These are phyloP conservation scores for Ptychochromis oligacanthus DNA, from an alignment of 2,113 vertebrate genomes.

Conservation along the genomic window DNA sequence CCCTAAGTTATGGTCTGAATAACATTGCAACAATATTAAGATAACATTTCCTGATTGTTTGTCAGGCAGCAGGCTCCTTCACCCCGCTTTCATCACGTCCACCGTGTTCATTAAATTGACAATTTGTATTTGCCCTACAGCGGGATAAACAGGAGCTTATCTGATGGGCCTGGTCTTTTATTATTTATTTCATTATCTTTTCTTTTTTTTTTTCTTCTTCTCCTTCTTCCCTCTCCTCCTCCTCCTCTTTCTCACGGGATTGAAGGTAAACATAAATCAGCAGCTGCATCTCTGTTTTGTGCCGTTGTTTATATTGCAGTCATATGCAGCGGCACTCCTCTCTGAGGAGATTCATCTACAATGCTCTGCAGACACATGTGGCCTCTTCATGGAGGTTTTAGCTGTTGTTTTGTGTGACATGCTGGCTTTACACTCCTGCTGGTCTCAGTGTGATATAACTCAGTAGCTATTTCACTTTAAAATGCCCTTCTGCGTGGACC, in stretches of 20 bases:
- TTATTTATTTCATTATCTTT: constrained; percentile 81
- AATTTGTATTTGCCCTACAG: constrained; percentile 83
- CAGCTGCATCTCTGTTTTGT: constrained; percentile 71
- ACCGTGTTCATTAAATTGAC: constrained; percentile 85
- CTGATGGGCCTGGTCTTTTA: constrained; percentile 76
- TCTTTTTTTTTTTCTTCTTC: constrained; percentile 1
- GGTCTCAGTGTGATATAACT: constrained; percentile 41
- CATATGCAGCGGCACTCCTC: constrained; percentile 67
- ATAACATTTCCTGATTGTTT: constrained; percentile 90
- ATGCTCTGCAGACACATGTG: constrained; percentile 59
- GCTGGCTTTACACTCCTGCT: constrained; percentile 33
- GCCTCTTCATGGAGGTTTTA: constrained; percentile 69
- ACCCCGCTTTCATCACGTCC: constrained; percentile 80
- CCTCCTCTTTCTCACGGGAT: constrained; percentile 68
- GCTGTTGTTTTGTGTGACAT: constrained; percentile 53
- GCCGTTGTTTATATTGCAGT: constrained; percentile 75
- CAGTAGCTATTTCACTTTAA: constrained; percentile 52
- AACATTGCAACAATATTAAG: constrained; percentile 89
- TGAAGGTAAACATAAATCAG: constrained; percentile 80
- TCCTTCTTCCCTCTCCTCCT: constrained; percentile 1
- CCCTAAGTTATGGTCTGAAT: constrained; percentile 91
- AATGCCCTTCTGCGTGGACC: constrained; percentile 40
- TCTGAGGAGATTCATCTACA: constrained; percentile 65
- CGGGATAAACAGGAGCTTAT: constrained; percentile 81
- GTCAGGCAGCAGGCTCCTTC: constrained; percentile 80